Percentiles rank a stretch among this genome's conserved stretches.
phyloP scores from a whole-genome alignment of 2,888 invertebrate genomes.

The Agelastica alni region DNA sequence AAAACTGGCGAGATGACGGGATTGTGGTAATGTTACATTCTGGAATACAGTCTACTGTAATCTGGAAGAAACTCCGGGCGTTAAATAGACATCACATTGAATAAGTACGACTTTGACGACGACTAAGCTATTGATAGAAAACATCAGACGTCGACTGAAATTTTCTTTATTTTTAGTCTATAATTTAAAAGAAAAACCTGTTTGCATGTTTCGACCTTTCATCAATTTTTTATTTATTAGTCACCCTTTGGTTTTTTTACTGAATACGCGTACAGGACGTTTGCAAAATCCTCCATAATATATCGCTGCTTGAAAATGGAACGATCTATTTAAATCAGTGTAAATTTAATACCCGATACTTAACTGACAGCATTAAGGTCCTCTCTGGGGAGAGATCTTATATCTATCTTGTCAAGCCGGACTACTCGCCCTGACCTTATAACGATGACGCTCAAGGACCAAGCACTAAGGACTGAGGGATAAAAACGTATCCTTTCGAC shows the following conservation, averaged over 20 bases:
- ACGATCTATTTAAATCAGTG: constrained; percentile 3
- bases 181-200: no score
- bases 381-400: constrained; percentile 1
- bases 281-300: no score
- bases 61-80: constrained; percentile 6
- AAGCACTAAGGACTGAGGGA: background rate
- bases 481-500: background rate
- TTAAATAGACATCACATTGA: background rate
- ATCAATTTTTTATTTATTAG: no score
- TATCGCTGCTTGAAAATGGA: no score
- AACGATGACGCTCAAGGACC: background rate
- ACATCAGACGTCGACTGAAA: no score
- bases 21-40: constrained; percentile 15
- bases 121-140: no score
- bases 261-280: no score
- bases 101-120: background rate
- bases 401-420: background rate
- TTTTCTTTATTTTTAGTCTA: no score
- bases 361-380: background rate
- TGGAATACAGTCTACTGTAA: background rate
- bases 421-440: background rate
- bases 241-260: no score
- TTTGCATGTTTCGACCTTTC: no score
- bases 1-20: constrained; percentile 13
- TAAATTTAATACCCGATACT: background rate